These are phyloP conservation scores for Andrena praecox DNA, from an alignment of 2,888 invertebrate genomes.

Conservation along the genomic window DNA sequence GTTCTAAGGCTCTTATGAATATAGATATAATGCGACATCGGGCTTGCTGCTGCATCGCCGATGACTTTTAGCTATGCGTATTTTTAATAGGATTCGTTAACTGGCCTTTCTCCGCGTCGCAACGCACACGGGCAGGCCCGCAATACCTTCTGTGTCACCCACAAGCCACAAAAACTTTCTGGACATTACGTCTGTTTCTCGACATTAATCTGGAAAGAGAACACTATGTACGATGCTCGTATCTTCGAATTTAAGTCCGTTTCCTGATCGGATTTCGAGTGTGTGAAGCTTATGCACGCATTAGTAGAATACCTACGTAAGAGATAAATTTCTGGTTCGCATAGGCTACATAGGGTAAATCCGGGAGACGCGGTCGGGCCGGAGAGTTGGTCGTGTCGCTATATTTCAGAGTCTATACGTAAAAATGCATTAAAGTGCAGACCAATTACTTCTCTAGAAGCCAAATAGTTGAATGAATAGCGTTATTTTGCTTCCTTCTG, in stretches of 20 bases:
- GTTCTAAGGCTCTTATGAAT: conserved; percentile 79
- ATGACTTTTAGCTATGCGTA: conserved; percentile 49
- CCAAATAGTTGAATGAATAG: no score
- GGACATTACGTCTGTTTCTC: background rate
- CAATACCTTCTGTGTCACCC: conserved; percentile 3
- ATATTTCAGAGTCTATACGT: no score
- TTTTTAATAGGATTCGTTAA: conserved; percentile 79
- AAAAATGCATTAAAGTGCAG: no score
- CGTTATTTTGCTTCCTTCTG: no score
- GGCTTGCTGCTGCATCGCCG: conserved; percentile 34
- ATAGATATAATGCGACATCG: conserved; percentile 58
- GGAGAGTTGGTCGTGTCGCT: no score
- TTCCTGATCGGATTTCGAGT: background rate
- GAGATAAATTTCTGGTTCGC: no score
- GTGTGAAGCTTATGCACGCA: no score
- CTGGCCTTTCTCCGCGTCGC: conserved; percentile 44
- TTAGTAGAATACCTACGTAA: no score
- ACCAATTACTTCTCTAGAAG: no score
- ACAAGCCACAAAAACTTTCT: conserved; percentile 14
- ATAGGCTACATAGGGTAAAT: no score
- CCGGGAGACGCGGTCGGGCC: no score
- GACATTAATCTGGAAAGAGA: conserved; percentile 1
- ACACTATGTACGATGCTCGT: no score
- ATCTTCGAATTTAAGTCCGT: background rate
- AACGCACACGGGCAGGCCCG: background rate